Base-by-base conservation (phyloP, 1,140 invertebrate genomes). In the Drosophila albomicans region DNA sequence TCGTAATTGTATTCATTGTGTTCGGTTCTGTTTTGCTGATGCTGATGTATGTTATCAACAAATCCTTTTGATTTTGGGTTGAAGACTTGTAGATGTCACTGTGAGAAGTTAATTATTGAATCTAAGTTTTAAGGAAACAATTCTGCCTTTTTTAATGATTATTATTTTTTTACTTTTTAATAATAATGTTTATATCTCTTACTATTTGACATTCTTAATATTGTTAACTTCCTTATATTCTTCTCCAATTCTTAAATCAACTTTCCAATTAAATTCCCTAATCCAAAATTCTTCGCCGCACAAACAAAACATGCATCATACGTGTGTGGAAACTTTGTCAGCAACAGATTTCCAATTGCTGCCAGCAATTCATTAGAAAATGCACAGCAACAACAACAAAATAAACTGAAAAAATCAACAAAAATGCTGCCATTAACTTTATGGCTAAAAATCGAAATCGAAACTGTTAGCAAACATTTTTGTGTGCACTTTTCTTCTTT, bases 401-500 rank as follows among this genome's bases (percentile, higher is more conserved):
- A 77, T 78, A 86, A 86, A 82, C 59, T 82, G 79, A 87, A 87
- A 25, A 88, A 87, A 80, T 87, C 74, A 78, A 84, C 84, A 84
- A 79, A 72, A 78, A 75, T 74, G 63, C 71, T 79, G 63, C 80
- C 77, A 81, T 78, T 79, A 82, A 82, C 82, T 75, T 82, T 87
- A 75, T 49, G 43, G 59, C 84, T 56, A 78, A 67, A 66, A 87
- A 87, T 87, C 84, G 84, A 72, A 87, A 87, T 87, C 84, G 84
- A 84, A 84, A 88, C 79, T 88, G 84, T 84, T 88, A 73, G 63
- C 84, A 80, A 88, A 87, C 84, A 87, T 84, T 87, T 87, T 88
- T 71, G 11, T 82, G 76, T 80, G 79, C 84, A 72, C 69, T 78
- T 75, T 78, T 71, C 82, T 63, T 16, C 10, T 7, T 69, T 71